Evolutionary conservation across 2,113 vertebrate genomes (phyloP).

Genomic region (Calidris pugnax): DNA sequence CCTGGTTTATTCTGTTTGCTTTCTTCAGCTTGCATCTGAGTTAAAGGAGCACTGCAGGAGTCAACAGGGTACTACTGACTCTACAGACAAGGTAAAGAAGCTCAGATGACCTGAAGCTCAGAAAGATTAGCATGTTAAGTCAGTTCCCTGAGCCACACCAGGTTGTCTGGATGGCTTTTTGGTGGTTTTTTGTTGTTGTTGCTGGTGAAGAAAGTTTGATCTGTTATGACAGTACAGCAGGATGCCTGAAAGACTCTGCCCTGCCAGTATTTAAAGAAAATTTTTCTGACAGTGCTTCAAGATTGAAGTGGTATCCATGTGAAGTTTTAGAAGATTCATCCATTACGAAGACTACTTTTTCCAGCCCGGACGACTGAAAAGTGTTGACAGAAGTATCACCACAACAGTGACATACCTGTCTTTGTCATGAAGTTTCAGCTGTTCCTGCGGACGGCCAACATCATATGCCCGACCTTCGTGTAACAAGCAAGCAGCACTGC

Average conservation of each 20-base stretch:
- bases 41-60: not conserved
- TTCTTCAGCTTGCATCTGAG: not conserved
- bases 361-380: not conserved
- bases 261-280: not conserved
- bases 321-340: not conserved
- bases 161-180: fast-evolving
- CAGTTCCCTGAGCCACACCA: not conserved
- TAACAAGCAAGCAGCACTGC: conserved; percentile 86
- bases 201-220: not conserved
- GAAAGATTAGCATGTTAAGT: not conserved
- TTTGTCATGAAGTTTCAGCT: conserved; percentile 73
- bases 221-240: not conserved
- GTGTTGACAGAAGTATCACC: not conserved
- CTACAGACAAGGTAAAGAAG: not conserved
- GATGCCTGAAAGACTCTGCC: not conserved
- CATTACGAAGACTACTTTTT: not conserved
- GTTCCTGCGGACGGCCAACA: conserved; percentile 81
- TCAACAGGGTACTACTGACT: not conserved
- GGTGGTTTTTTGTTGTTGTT: not conserved
- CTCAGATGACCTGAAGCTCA: not conserved
- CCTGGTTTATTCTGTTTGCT: not conserved
- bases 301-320: not conserved
- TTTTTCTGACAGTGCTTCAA: not conserved
- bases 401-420: conserved; percentile 79
- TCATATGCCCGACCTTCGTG: conserved; percentile 62